phyloP scores from a whole-genome alignment of 2,888 invertebrate genomes.

The Galerucella calmariensis region DNA sequence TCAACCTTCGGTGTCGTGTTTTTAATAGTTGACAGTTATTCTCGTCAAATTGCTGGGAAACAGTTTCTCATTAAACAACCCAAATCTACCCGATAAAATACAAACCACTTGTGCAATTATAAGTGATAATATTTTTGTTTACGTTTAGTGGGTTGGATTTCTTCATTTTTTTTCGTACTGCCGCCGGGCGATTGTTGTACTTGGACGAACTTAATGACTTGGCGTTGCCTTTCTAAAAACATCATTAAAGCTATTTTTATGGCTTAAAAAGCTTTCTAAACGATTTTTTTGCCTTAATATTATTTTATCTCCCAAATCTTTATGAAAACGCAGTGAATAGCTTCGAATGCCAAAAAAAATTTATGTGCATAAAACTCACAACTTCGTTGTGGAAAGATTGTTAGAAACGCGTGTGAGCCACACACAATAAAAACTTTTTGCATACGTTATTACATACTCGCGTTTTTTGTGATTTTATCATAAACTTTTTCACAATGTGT shows the following conservation, averaged over 20 bases:
- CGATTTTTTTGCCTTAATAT: not conserved
- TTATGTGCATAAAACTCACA: slow-evolving; percentile 5
- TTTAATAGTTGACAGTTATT: too few relatives aligned
- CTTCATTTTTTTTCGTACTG: not conserved
- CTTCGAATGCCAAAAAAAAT: not conserved
- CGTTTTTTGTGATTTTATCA: not conserved
- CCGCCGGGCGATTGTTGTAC: not conserved
- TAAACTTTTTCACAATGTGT: not conserved
- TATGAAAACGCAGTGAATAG: not conserved
- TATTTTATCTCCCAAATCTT: not conserved
- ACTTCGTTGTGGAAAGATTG: not conserved
- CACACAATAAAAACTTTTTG: not conserved
- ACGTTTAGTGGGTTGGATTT: not conserved
- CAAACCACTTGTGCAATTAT: too few relatives aligned
- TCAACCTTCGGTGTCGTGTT: too few relatives aligned
- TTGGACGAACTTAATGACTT: not conserved
- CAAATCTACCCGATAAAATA: too few relatives aligned
- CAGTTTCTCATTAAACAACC: too few relatives aligned
- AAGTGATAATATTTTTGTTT: not conserved
- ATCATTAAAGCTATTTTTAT: not conserved
- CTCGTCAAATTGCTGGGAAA: too few relatives aligned
- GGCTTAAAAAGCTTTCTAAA: not conserved
- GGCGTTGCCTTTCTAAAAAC: not conserved
- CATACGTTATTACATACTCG: not conserved
- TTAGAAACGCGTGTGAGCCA: not conserved